phyloP scores from a whole-genome alignment of 2,113 vertebrate genomes.

The Brachirus orientalis region DNA sequence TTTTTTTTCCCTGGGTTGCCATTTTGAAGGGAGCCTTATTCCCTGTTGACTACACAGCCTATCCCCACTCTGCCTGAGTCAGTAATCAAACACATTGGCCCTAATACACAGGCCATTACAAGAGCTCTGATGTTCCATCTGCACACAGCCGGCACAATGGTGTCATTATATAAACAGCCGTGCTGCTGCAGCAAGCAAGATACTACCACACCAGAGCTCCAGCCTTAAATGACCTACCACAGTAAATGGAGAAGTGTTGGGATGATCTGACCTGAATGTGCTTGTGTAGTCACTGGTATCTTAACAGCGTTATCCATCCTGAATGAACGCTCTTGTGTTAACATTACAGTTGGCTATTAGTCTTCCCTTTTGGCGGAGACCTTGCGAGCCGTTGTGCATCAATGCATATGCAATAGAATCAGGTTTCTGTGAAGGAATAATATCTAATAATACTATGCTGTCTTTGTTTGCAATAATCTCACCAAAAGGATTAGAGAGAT shows the following conservation, averaged over 20 bases:
- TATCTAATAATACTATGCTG: conserved; percentile 72
- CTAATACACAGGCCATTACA: conserved; percentile 81
- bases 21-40: conserved; percentile 72
- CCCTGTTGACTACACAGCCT: conserved; percentile 73
- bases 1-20: conserved; percentile 64
- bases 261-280: conserved; percentile 72
- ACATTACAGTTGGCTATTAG: conserved; percentile 44
- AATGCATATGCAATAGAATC: conserved; percentile 67
- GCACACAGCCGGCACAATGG: conserved; percentile 77
- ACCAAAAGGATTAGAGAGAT: conserved; percentile 72
- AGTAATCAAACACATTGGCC: conserved; percentile 82
- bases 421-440: conserved; percentile 68
- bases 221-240: conserved; percentile 68
- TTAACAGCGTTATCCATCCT: conserved; percentile 63
- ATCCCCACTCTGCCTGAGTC: conserved; percentile 72
- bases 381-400: conserved; percentile 45
- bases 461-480: conserved; percentile 50
- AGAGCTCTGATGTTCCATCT: conserved; percentile 78
- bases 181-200: conserved; percentile 64
- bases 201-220: conserved; percentile 61
- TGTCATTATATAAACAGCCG: conserved; percentile 78
- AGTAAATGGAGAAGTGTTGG: conserved; percentile 68
- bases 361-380: conserved; percentile 31
- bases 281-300: conserved; percentile 42
- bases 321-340: conserved; percentile 51